Conservation (phyloP, 2,888 invertebrate genomes). For the Clostera curtula region DNA sequence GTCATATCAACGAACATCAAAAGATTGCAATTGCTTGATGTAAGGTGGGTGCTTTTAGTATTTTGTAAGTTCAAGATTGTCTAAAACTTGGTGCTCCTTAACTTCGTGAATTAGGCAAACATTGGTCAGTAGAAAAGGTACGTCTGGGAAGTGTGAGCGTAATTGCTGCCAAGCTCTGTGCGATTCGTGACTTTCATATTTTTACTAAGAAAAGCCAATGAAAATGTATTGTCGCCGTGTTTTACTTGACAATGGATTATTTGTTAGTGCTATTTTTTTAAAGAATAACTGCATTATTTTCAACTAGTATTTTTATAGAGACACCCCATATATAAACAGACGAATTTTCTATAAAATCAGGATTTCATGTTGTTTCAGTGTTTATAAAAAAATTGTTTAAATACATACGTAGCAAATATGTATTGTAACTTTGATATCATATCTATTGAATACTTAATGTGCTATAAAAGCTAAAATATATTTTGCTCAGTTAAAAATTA, state of each 20-base stretch:
- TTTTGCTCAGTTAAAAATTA: slow-evolving; percentile 22
- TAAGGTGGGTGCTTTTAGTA: slow-evolving; percentile 66
- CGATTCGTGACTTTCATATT: slow-evolving; percentile 55
- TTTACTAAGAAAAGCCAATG: slow-evolving; percentile 60
- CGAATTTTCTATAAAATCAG: no score
- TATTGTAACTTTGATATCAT: no score
- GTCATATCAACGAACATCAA: slow-evolving; percentile 22
- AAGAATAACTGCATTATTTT: no score
- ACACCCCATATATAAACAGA: no score
- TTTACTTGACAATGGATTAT: slow-evolving; percentile 13
- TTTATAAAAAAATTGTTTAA: no score
- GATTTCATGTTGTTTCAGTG: no score
- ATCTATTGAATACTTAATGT: no score
- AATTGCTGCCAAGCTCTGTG: slow-evolving; percentile 70
- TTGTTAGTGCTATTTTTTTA: no score
- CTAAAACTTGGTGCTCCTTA: slow-evolving; percentile 51
- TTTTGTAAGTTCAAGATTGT: slow-evolving; percentile 41
- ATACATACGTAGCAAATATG: no score
- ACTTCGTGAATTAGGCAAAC: slow-evolving; percentile 55
- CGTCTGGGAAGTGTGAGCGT: slow-evolving; percentile 73
- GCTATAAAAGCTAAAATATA: slow-evolving; percentile 26
- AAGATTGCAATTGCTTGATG: slow-evolving; percentile 33
- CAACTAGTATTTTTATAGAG: no score
- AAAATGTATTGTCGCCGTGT: slow-evolving; percentile 34
- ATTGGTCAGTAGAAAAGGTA: slow-evolving; percentile 52